phyloP scores from a whole-genome alignment of 2,797 vertebrate species.

The Parauchenoglanis punctatus region DNA sequence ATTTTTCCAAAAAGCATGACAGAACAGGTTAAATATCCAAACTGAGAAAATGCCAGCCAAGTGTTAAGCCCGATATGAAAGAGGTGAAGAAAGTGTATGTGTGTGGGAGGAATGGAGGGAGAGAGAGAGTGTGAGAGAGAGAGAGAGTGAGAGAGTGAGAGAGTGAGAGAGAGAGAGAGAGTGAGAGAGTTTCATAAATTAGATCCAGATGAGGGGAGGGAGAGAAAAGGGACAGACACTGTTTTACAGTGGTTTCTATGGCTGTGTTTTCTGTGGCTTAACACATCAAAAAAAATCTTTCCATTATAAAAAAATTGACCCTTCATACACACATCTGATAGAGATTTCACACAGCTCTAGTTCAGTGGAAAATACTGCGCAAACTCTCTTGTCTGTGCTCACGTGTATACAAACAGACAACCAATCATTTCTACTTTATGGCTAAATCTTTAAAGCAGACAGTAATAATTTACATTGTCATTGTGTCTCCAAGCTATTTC shows the following conservation, averaged over 20 bases:
- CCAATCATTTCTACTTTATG: neutral
- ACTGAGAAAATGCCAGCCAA: slow-evolving; percentile 21
- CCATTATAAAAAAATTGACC: slow-evolving; percentile 49
- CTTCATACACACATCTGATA: slow-evolving; percentile 61
- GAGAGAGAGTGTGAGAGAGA: too few relatives aligned
- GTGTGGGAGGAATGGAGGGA: neutral
- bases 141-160: neutral
- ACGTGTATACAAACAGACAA: neutral
- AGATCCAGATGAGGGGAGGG: slow-evolving; percentile 46
- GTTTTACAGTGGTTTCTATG: slow-evolving; percentile 41
- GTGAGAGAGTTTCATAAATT: slow-evolving; percentile 6
- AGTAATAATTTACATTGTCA: neutral
- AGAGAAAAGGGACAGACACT: slow-evolving; percentile 50
- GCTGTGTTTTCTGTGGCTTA: slow-evolving; percentile 41
- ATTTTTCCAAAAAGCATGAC: slow-evolving; percentile 3
- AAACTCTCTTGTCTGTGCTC: neutral
- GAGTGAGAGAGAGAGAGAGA: neutral
- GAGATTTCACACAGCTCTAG: slow-evolving; percentile 58
- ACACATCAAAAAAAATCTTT: slow-evolving; percentile 58
- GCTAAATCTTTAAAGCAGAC: slow-evolving; percentile 7
- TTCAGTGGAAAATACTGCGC: slow-evolving; percentile 42
- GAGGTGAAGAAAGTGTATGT: neutral
- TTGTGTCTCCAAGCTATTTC: neutral
- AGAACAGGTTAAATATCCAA: slow-evolving; percentile 10
- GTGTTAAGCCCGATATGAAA: slow-evolving; percentile 15